phyloP scores from a whole-genome alignment of 1,140 invertebrate genomes.

The Drepana arcuata region DNA sequence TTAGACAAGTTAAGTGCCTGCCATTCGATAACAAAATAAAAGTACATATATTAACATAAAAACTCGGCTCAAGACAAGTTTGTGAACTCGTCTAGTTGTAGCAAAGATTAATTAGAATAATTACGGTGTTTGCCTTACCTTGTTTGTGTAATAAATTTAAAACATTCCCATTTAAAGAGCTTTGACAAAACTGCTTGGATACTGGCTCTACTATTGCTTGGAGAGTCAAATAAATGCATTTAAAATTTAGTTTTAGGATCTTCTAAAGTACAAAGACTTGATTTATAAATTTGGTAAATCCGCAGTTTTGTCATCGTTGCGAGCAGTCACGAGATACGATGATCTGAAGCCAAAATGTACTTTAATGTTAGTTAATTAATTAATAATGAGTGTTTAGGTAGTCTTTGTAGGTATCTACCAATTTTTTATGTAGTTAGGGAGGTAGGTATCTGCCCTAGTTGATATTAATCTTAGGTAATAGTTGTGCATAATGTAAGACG shows the following conservation, averaged over 20 bases:
- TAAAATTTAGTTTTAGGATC: constrained; percentile 53
- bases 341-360: constrained; percentile 39
- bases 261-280: constrained; percentile 57
- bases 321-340: constrained; percentile 8
- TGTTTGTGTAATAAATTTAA: too few species aligned
- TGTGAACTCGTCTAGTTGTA: too few species aligned
- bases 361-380: constrained; percentile 16
- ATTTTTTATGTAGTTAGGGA: too few species aligned
- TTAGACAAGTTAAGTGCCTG: too few species aligned
- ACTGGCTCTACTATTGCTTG: constrained; percentile 20
- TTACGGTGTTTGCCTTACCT: too few species aligned
- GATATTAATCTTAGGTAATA: constrained; percentile 30
- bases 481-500: constrained; percentile 36
- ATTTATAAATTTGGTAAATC: constrained; percentile 24
- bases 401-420: too few species aligned
- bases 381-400: too few species aligned
- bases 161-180: constrained; percentile 28
- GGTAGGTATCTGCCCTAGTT: constrained; percentile 15
- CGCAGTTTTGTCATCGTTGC: constrained; percentile 24
- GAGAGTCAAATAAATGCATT: constrained; percentile 54
- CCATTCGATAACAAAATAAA: too few species aligned
- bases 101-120: too few species aligned
- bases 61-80: too few species aligned
- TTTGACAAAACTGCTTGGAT: constrained; percentile 29
- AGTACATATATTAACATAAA: too few species aligned